Percentiles rank a stretch among this genome's conserved stretches.
These are phyloP conservation scores for Hoplostethus atlanticus DNA, from an alignment of 2,797 vertebrate species.

Conservation along the genomic window DNA sequence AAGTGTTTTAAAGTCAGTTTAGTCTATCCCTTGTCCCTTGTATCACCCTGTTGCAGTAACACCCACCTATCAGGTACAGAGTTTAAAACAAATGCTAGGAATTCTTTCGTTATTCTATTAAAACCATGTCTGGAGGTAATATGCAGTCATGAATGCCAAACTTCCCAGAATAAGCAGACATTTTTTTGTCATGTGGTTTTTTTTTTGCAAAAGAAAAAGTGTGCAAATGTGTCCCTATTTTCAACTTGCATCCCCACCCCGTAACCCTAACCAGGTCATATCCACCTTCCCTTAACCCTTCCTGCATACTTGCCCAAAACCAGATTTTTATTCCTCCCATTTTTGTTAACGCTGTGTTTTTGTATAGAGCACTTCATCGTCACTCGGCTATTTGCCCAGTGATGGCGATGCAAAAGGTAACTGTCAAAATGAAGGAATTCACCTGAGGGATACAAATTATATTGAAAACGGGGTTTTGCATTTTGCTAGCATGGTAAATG, in stretches of 20 bases:
- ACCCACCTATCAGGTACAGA: too few relatives aligned
- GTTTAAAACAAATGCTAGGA: too few relatives aligned
- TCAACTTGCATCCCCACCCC: too few relatives aligned
- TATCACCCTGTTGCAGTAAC: too few relatives aligned
- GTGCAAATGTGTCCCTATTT: too few relatives aligned
- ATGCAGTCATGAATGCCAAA: too few relatives aligned
- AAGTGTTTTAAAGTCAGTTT: background rate
- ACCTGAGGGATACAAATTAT: too few relatives aligned
- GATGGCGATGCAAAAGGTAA: too few relatives aligned
- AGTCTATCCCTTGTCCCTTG: background rate
- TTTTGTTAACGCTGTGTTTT: conserved; percentile 5
- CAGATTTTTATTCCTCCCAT: background rate
- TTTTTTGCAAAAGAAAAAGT: too few relatives aligned
- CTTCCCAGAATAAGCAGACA: background rate
- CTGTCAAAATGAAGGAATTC: too few relatives aligned
- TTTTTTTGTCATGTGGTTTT: background rate
- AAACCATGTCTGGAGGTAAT: too few relatives aligned
- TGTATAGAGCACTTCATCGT: conserved; percentile 8
- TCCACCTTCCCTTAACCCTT: background rate
- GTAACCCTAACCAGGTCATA: background rate
- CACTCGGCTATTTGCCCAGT: background rate
- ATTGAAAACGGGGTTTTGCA: background rate
- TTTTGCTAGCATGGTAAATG: conserved; percentile 18
- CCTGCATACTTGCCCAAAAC: conserved; percentile 4
- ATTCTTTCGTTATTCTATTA: too few relatives aligned